Base-by-base conservation (phyloP, 2,113 vertebrate species). In the Esox niger region DNA sequence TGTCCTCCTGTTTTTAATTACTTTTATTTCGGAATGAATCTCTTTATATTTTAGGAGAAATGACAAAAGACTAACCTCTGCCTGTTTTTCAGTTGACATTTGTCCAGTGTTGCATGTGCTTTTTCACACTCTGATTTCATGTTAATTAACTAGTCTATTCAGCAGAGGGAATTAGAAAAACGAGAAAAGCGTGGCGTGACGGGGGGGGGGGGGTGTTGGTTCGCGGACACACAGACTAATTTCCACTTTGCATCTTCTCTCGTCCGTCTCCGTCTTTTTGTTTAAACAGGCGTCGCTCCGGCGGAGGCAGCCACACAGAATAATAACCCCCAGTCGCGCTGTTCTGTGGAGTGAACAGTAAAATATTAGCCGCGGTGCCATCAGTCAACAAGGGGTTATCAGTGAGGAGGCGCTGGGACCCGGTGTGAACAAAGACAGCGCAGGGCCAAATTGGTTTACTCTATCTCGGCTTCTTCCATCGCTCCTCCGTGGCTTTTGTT, bases 1-100 rank as follows among this genome's bases (percentile, higher is more conserved):
- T 81, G 73, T 75, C 65, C 67, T 58, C 13, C 67, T 15, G 4
- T 84, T 85, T 88, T 84, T 88, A 85, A 88, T 89, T 85, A 78
- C 69, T 74, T 70, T 66, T 57, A 77, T 80, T 68, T 74, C 63
- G 69, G 33, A 81, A 57, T 52, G 11, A 76, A 64, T 68, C 76
- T 79, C 67, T 62, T 73, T 56, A 68, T 70, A 74, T 79, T 61
- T 77, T 76, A 64, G 61, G 38, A 43, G 59, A 68, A 75, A 52
- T 79, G 76, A 25, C 62, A 64, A 83, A 66, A 68, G 74, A 61
- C 68, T 74, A 83, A 82, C 81, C 79, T 85, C 75, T 67, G 21
- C 74, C 74, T 76, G 15, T 81, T 72, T 74, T 52, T 32, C 70
- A 69, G 61, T 73, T 85, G 80, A 82, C 83, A 76, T 84, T 86